A percentile compares a stretch with the other conserved stretches of the same genome.
Evolutionary conservation across 1,140 invertebrate species (phyloP).

Genomic region (Drosophila busckii): DNA sequence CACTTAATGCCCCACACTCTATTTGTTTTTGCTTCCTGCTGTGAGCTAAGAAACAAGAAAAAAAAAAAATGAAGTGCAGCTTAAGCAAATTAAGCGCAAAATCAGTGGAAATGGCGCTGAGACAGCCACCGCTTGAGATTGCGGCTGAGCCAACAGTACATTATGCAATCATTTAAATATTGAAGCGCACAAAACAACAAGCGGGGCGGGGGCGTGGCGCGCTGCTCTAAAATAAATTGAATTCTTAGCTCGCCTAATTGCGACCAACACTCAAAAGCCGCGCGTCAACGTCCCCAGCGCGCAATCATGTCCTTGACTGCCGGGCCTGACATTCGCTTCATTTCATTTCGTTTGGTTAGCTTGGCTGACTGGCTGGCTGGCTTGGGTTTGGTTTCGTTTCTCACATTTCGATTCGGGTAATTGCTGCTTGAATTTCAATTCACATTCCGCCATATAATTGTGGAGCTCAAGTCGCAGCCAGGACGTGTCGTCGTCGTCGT

Average conservation of each 20-base stretch:
- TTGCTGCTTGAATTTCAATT: constrained; percentile 77
- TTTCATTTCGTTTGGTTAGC: too few species aligned
- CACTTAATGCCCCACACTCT: too few species aligned
- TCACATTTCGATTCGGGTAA: constrained; percentile 55
- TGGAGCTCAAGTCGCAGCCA: constrained; percentile 26
- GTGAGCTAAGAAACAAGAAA: too few species aligned
- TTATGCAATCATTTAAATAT: constrained; percentile 71
- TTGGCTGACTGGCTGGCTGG: too few species aligned
- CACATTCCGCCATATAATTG: constrained; percentile 38
- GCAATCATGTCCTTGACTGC: constrained; percentile 45
- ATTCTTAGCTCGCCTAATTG: constrained; percentile 68
- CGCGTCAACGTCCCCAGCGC: constrained; percentile 34
- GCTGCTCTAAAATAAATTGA: constrained; percentile 66
- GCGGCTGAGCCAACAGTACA: constrained; percentile 20
- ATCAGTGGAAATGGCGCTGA: constrained; percentile 42
- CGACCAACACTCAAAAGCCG: constrained; percentile 55
- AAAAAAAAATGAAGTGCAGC: constrained; percentile 70
- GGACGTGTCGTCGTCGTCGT: constrained; percentile 29
- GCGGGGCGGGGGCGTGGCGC: constrained; percentile 1
- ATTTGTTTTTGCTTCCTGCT: too few species aligned
- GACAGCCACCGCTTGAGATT: constrained; percentile 22
- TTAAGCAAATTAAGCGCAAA: constrained; percentile 72
- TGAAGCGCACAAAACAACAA: constrained; percentile 31
- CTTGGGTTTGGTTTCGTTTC: constrained; percentile 40
- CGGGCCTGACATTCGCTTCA: constrained; percentile 33